A percentile compares a stretch with the other conserved stretches of the same genome.
Evolutionary conservation across 2,888 invertebrate genomes (phyloP).

Genomic region (Nymphalis polychloros): DNA sequence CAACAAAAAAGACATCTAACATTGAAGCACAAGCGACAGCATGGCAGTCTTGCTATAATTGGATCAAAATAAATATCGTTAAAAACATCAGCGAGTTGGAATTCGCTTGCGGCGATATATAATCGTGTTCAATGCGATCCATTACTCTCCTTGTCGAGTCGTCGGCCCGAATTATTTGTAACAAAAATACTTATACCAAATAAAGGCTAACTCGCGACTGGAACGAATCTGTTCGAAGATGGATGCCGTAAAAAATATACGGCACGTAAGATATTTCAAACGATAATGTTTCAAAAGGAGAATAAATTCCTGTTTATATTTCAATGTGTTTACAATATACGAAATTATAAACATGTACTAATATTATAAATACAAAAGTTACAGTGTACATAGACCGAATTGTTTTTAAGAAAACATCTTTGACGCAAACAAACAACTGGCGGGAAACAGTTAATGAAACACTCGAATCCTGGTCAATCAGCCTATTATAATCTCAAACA

Average conservation of each 20-base stretch:
- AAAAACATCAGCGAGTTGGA: conserved; percentile 50
- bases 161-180: conserved; percentile 55
- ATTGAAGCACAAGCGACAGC: neutral
- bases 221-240: conserved; percentile 36
- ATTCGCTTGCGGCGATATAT: conserved; percentile 51
- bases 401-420: neutral
- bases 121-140: conserved; percentile 53
- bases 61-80: conserved; percentile 44
- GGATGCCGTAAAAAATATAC: conserved; percentile 22
- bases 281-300: neutral
- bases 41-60: conserved; percentile 7
- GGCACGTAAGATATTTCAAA: conserved; percentile 4
- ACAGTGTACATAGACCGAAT: too few species aligned
- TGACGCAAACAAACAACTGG: too few species aligned
- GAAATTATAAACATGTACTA: too few species aligned
- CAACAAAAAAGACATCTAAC: neutral
- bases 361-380: too few species aligned
- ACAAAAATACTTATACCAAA: conserved; percentile 50
- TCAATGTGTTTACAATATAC: neutral
- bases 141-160: conserved; percentile 54
- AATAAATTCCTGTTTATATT: neutral
- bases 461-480: too few species aligned
- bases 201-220: conserved; percentile 31
- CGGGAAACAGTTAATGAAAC: too few species aligned
- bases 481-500: too few species aligned